Conservation (phyloP, 2,888 invertebrate genomes). For the Biston stratarius region DNA sequence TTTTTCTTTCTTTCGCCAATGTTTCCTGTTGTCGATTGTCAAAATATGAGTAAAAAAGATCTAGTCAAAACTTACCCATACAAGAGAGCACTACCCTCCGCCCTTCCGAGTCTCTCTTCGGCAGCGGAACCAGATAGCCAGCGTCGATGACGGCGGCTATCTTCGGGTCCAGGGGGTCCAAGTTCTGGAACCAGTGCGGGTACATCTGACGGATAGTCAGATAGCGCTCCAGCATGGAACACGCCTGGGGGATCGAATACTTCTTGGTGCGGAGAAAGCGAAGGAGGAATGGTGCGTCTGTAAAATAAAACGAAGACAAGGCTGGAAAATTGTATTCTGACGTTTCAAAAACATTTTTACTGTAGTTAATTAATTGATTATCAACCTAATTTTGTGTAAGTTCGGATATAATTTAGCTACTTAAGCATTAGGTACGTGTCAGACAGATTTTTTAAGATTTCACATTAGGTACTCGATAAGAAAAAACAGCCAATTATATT, state of each 20-base stretch:
- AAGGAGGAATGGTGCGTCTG: conserved; percentile 92
- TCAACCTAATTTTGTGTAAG: no score
- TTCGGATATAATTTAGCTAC: no score
- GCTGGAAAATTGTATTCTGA: neutral
- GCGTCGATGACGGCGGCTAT: conserved; percentile 93
- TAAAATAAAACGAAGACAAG: conserved; percentile 15
- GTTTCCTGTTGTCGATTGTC: no score
- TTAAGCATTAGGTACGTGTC: no score
- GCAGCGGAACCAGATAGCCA: conserved; percentile 92
- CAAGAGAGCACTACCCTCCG: conserved; percentile 92
- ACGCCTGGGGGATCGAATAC: conserved; percentile 94
- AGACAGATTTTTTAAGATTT: no score
- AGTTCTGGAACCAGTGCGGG: conserved; percentile 94
- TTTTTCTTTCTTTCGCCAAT: no score
- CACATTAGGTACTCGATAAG: no score
- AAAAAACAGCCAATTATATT: no score
- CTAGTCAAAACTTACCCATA: conserved; percentile 85
- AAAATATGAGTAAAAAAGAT: neutral
- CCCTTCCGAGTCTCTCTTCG: conserved; percentile 91
- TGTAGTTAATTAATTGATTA: no score
- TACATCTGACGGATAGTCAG: conserved; percentile 94
- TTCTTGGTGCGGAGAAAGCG: conserved; percentile 95
- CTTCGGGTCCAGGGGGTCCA: conserved; percentile 92
- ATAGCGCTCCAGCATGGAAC: conserved; percentile 95
- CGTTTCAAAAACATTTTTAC: no score